Evolutionary conservation across 2,113 vertebrate species (phyloP).

Genomic region (Pseudorectes ferrugineus): DNA sequence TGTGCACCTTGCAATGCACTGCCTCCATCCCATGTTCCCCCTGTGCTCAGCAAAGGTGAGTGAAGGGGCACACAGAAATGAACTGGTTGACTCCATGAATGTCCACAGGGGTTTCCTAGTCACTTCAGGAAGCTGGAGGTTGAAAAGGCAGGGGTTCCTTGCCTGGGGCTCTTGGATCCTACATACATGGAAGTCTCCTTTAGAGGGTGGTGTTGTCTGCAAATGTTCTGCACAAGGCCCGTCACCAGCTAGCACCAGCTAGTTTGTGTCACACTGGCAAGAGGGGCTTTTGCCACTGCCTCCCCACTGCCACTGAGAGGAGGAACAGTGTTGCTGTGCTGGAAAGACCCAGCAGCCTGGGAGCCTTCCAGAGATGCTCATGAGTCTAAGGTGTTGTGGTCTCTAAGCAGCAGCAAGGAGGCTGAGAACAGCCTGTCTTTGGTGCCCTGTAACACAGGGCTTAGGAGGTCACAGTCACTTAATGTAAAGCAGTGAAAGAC

Average conservation of each 20-base stretch:
- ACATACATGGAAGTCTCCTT: not conserved
- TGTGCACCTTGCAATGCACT: not conserved
- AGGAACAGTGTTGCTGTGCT: not conserved
- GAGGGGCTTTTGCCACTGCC: not conserved
- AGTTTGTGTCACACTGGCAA: not conserved
- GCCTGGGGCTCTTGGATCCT: not conserved
- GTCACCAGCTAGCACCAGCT: not conserved
- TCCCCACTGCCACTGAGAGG: not conserved
- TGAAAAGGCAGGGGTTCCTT: not conserved
- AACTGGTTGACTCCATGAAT: not conserved
- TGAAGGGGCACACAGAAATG: not conserved
- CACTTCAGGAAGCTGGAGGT: not conserved
- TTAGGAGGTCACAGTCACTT: not conserved
- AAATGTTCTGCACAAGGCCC: not conserved
- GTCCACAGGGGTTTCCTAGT: not conserved
- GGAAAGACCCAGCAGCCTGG: not conserved
- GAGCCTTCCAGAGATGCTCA: not conserved
- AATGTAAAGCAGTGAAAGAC: not conserved
- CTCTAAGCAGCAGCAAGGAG: not conserved
- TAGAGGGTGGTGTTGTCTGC: constrained; percentile 13
- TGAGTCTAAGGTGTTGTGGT: not conserved
- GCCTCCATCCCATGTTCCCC: fast-evolving
- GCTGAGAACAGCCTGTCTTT: not conserved
- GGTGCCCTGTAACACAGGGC: not conserved
- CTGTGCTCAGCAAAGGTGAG: not conserved